Conservation (phyloP, 2,797 vertebrate genomes). For the Poliocrania exsul region DNA sequence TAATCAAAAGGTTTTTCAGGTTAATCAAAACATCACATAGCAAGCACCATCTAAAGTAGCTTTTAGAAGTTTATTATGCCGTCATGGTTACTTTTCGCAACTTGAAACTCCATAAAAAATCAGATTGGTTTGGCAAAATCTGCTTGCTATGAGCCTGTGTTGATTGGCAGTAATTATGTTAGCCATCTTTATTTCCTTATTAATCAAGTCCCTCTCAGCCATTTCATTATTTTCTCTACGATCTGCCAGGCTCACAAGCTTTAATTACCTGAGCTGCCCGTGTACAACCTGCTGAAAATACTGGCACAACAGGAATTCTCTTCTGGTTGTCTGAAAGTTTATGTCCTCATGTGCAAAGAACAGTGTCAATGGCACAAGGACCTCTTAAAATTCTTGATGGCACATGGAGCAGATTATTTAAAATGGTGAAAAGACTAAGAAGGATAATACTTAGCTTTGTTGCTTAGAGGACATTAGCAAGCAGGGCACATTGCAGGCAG, state of each 20-base stretch:
- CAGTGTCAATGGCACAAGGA: neutral
- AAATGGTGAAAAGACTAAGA: neutral
- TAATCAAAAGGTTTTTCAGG: neutral
- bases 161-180: slow-evolving; percentile 49
- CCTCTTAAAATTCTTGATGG: neutral
- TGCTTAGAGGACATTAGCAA: neutral
- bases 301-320: neutral
- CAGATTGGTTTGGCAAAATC: slow-evolving; percentile 50
- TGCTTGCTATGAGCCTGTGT: neutral
- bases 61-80: slow-evolving; percentile 36
- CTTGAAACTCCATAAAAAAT: slow-evolving; percentile 36
- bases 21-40: slow-evolving; percentile 12
- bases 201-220: slow-evolving; percentile 44
- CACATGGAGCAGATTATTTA: neutral
- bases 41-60: neutral
- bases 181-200: slow-evolving; percentile 50
- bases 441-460: neutral
- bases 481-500: neutral
- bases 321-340: neutral
- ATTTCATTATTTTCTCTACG: slow-evolving; percentile 34
- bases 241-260: slow-evolving; percentile 24
- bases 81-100: slow-evolving; percentile 38
- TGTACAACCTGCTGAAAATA: neutral
- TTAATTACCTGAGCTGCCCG: slow-evolving; percentile 25
- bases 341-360: neutral